phyloP scores from a whole-genome alignment of 2,113 vertebrate genomes.

The Podiceps cristatus region DNA sequence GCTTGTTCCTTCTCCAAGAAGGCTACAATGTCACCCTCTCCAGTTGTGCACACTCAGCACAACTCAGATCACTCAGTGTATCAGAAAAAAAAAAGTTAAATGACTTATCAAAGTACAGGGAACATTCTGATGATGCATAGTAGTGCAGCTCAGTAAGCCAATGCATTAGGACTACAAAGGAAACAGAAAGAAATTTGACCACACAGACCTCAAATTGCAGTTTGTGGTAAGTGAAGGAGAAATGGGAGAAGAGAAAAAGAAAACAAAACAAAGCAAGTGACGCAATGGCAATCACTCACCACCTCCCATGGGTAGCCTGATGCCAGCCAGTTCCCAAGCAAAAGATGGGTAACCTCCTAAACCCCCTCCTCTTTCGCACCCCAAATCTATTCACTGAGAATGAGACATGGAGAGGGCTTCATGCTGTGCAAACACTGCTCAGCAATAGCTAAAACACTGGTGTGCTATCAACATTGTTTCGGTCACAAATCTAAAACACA shows the following conservation, averaged over 20 bases:
- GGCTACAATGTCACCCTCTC: not conserved
- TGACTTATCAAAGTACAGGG: not conserved
- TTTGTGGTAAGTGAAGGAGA: not conserved
- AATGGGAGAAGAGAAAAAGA: not conserved
- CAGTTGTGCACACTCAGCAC: not conserved
- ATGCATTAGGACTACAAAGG: not conserved
- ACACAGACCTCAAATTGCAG: not conserved
- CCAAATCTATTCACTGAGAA: not conserved
- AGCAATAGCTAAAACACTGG: not conserved
- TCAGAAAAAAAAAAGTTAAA: not conserved
- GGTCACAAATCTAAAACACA: not conserved
- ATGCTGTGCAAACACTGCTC: not conserved
- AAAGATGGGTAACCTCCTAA: not conserved
- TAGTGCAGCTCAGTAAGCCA: not conserved
- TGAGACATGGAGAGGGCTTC: not conserved
- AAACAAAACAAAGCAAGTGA: not conserved
- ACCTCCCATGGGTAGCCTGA: fast-evolving
- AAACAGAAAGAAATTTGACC: not conserved
- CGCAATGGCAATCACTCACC: not conserved
- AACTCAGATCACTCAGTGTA: not conserved
- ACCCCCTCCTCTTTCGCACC: not conserved
- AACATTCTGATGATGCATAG: not conserved
- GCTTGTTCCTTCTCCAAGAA: not conserved
- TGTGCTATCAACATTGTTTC: not conserved
- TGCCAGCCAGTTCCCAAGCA: not conserved